Base-by-base conservation (phyloP, 2,797 vertebrate species). In the Delichon dasypus region DNA sequence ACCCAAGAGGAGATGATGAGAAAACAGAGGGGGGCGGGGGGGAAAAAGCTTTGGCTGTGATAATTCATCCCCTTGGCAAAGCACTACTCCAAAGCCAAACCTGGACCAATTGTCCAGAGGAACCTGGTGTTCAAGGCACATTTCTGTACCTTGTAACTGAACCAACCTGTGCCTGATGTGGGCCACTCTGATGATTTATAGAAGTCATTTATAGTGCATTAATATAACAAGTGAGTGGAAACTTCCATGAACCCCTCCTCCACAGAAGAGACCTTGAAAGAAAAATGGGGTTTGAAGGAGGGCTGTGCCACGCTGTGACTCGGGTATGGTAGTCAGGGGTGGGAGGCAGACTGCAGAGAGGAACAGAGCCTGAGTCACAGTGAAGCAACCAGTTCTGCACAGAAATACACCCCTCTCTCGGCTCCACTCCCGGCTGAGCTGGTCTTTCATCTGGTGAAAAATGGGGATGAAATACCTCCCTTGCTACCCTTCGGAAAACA, bases 371-470 rank as follows among this genome's bases (percentile, higher is more conserved):
- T 1, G 0, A 67, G 36, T 10, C 48, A 53, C 12, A 30, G 48
- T 3, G 9, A 57, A 51, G n/a, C 51, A 53, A 73, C 67, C 21
- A 13, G 30, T 6, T 77, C 65, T 45, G 65, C 57, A 30, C 22
- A 62, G 57, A 48, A 58, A 45, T 79, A 19, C 44, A 64, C 9
- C 27, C 36, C 51, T 64, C 11, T 40, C 58, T 34, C 1, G 0
- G 36, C 82, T 80, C 27, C 21, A 16, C 50, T 83, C 47, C 57
- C 10, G 15, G 8, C 18, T 36, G 38, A 51, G 47, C 7, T 68
- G 36, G 16, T 85, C 85, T 90, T 73, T 64, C 64, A 62, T 60
- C 57, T 73, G 75, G 53, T 85, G 85, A 89, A 75, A 93, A 89
- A 81, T 7, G 30, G 29, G 61, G 54, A 67, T 45, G 40, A 58